Evolutionary conservation across 2,888 invertebrate genomes (phyloP).

Genomic region (Andrena praecox): DNA sequence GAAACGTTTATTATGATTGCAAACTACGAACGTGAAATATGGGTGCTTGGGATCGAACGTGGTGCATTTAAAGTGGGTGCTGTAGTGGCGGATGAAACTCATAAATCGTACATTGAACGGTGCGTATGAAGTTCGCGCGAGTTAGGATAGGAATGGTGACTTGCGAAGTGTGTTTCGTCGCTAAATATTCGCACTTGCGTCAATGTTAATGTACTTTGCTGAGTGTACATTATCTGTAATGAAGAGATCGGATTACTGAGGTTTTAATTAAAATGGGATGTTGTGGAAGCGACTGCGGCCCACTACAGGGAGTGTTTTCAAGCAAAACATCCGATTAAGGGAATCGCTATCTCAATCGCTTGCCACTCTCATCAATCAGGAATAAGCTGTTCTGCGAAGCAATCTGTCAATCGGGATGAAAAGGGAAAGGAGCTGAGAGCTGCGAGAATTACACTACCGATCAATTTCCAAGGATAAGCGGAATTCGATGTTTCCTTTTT

Average conservation of each 20-base stretch:
- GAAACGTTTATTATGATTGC: constrained; percentile 32
- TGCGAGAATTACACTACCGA: background rate
- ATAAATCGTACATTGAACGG: constrained; percentile 21
- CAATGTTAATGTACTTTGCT: constrained; percentile 1
- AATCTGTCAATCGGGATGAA: constrained; percentile 26
- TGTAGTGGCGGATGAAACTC: background rate
- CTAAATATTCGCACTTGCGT: background rate
- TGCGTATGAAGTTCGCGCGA: background rate
- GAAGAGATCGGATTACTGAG: background rate
- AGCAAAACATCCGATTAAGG: background rate
- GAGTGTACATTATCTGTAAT: background rate
- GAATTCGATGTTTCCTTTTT: background rate
- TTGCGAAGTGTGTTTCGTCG: too few relatives aligned
- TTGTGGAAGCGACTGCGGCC: background rate
- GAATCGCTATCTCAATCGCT: constrained; percentile 5
- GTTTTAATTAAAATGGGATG: constrained; percentile 1
- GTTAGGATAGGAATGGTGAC: constrained; percentile 2
- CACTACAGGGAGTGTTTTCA: background rate
- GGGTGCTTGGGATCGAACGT: constrained; percentile 6
- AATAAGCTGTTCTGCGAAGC: constrained; percentile 8
- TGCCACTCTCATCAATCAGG: constrained; percentile 34
- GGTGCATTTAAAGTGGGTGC: background rate
- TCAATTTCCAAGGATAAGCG: background rate
- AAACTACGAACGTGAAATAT: constrained; percentile 19
- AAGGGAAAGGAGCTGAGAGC: background rate